Evolutionary conservation across 2,888 invertebrate species (phyloP), one percentile per base, ranked within the genome.

Genomic region (Melanophora roralis): DNA sequence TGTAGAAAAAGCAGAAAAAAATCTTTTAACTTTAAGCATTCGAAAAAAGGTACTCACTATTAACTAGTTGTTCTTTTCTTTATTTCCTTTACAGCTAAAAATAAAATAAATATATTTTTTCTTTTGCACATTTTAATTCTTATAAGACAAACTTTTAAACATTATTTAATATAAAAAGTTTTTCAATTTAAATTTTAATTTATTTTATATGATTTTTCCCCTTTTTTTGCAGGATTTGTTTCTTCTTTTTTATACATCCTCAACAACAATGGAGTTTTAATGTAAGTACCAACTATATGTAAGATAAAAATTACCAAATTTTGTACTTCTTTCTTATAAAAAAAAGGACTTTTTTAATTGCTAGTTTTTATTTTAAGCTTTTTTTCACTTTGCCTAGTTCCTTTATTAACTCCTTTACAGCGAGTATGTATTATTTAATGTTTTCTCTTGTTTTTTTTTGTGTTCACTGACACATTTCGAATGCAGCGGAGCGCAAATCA

Each of bases 401-500:
- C 49, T 43, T 69, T 71, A 69, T 64, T 78, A 74, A 69, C 64
- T 78, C 36, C 21, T 51, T 53, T 65, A 40, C 14, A 14, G 9
- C 45, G 19, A 19, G 11, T 19, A 8, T 51, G 23, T 43, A 57
- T 57, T 80, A 68, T 73, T 68, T 64, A 55, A 51, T 38, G 11
- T 72, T 67, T 67, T 67, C 43, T 71, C 21, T 64, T 55, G 45
- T 27, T 72, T 38, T 32, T 68, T 76, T 69, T 73, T 64, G 16
- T 80, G 67, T 64, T 78, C 71, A 72, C 81, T 81, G 81, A 78
- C 81, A 81, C 78, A 76, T 81, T 81, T 81, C 69, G 73, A 81
- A 81, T 71, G 69, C 78, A 81, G 36, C 81, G 69, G 74, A 81
- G 81, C 81, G 67, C 67, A 62, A 69, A 78, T 74, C 53, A 64